Evolutionary conservation across 1,140 invertebrate species (phyloP), one percentile per base, ranked within the genome.

Genomic region (Argopecten irradians): DNA sequence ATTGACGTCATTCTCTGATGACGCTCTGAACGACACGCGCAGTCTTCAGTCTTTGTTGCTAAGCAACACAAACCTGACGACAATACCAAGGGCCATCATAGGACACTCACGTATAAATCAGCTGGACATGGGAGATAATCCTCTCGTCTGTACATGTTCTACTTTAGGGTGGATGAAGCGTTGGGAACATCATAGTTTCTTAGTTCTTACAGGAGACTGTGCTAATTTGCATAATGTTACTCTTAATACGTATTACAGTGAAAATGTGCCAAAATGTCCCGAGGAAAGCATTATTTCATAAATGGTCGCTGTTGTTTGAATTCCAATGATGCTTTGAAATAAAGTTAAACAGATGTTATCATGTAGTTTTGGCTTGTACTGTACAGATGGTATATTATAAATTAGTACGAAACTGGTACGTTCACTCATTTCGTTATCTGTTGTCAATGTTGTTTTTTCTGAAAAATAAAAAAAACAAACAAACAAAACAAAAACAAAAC

Each of bases 161-260:
- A 87, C 39, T 32, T 28, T 89, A 7, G 55, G 55, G 33, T 89
- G 89, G 89, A 87, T 89, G 13, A 89, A 87, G 34, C n/a, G 85
- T 71, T 87, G 89, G 86, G 16, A 2, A 0, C 34, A 28, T 13
- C 19, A 9, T 28, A 28, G 32, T 19, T 34, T 34, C 36, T 11
- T 71, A 0, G 8, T 28, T 1, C 55, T 16, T 3, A n/a, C 19
- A 34, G 83, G 83, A 22, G 83, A 34, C 32, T 84, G 83, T 39
- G 34, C 8, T 34, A 84, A 34, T 28, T 71, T 71, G n/a, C 55
- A n/a, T 22, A 28, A 71, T 71, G 55, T 71, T 16, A 28, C 5
- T 28, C 2, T 71, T 1, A 28, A n/a, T 71, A 28, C 55, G 5
- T 28, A 28, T n/a, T 71, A 5, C 22, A n/a, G 55, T 28, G 55